Conservation (phyloP, 2,113 vertebrate genomes). For the Bufo bufo region DNA sequence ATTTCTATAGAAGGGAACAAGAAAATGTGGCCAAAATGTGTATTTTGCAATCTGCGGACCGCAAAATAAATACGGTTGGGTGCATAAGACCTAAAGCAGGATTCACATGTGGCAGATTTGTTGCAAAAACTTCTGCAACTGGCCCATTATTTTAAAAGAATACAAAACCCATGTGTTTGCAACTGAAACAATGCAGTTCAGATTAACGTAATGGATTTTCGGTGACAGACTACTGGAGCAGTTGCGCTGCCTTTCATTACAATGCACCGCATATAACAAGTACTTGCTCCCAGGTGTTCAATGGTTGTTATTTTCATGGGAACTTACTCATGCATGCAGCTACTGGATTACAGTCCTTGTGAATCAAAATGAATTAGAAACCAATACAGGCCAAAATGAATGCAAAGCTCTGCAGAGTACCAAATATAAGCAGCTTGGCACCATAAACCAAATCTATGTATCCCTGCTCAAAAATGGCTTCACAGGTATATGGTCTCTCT, state of each 20-base stretch:
- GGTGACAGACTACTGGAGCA: not conserved
- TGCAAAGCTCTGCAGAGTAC: not conserved
- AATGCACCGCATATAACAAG: not conserved
- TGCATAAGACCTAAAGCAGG: no score
- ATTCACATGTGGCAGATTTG: no score
- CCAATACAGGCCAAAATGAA: not conserved
- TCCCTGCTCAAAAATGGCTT: no score
- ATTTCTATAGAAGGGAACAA: no score
- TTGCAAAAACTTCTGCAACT: no score
- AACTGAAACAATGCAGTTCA: not conserved
- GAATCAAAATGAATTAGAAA: not conserved
- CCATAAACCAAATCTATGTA: not conserved
- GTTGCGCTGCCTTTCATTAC: not conserved
- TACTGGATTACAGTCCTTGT: not conserved
- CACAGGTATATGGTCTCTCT: no score
- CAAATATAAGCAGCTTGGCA: slow-evolving; percentile 1
- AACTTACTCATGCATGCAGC: not conserved
- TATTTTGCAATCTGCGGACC: no score
- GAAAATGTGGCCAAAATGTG: no score
- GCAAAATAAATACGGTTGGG: no score
- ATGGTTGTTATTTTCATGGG: not conserved
- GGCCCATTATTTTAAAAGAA: no score
- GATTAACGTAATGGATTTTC: not conserved
- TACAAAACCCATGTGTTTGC: not conserved
- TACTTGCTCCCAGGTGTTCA: not conserved